Evolutionary conservation across 2,888 invertebrate species (phyloP), one percentile per base, ranked within the genome.

Genomic region (Gari tellinella): DNA sequence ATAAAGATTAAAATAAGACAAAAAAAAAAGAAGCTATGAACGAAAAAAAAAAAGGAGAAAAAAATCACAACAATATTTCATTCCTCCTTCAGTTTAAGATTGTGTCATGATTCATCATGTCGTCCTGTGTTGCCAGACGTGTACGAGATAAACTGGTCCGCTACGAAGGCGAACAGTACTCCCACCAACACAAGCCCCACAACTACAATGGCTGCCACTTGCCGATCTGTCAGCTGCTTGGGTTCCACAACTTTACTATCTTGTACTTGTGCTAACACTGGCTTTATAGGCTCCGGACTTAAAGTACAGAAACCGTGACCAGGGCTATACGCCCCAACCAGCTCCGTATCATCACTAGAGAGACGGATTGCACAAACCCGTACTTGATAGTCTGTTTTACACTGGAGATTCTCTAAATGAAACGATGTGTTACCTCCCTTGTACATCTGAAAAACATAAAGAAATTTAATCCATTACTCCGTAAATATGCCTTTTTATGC

Each of bases 301-400:
- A 86, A 90, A 48, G 94, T 94, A 57, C 93, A 92, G 90, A 95
- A 94, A 63, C 94, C 94, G 84, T 94, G 92, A 56, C 94, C 92
- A 61, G 94, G 94, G 67, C 96, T 96, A 92, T 94, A 95, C 75
- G 95, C 94, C 72, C 96, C 95, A 70, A 94, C 92, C 82, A 96
- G 93, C 85, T 94, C 94, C 2, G 82, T 76, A 26, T 93, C 93
- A 45, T 94, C 94, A 58, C 92, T 93, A 84, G 94, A 93, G 63
- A 94, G 91, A 53, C 97, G 94, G 86, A 96, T 94, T 31, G 95
- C 95, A 92, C 95, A 95, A 78, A 97, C 96, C 63, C 97, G 94
- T 86, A 95, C 94, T 93, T 93, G 93, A 77, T 97, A 97, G 90
- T 96, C 95, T 63, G 94, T 94, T 86, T 95, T 95, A 58, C 95